Evolutionary conservation across 1,140 invertebrate species (phyloP).

Genomic region (Aphis craccivora): DNA sequence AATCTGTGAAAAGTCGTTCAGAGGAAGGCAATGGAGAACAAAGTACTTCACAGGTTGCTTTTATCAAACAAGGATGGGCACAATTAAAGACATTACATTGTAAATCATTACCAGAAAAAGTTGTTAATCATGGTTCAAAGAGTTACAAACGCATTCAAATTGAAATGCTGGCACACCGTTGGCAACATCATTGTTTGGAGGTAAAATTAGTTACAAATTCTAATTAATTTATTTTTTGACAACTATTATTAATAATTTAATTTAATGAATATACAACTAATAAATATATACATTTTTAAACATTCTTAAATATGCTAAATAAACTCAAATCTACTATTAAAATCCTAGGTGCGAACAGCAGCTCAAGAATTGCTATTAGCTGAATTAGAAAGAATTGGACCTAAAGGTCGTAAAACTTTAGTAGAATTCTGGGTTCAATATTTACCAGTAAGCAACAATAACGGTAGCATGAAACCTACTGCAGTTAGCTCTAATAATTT

Average conservation of each 20-base stretch:
- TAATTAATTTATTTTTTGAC: background rate
- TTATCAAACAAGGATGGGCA: slow-evolving; percentile 97
- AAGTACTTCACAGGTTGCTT: slow-evolving; percentile 83
- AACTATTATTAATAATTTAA: background rate
- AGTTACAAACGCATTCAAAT: slow-evolving; percentile 92
- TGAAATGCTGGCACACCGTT: slow-evolving; percentile 94
- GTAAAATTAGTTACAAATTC: slow-evolving; percentile 63
- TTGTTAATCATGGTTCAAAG: slow-evolving; percentile 73
- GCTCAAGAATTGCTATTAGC: slow-evolving; percentile 94
- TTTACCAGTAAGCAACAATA: slow-evolving; percentile 72
- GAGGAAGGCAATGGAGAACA: slow-evolving; percentile 83
- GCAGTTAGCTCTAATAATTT: slow-evolving; percentile 23
- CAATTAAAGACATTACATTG: slow-evolving; percentile 94
- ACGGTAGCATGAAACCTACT: background rate
- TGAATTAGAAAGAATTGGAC: slow-evolving; percentile 89
- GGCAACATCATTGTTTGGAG: slow-evolving; percentile 98
- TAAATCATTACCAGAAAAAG: slow-evolving; percentile 91
- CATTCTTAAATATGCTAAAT: background rate
- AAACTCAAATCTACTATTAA: background rate
- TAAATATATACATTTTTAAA: background rate
- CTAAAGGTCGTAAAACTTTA: slow-evolving; percentile 88
- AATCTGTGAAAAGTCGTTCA: slow-evolving; percentile 68
- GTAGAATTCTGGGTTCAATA: slow-evolving; percentile 96
- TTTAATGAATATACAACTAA: background rate
- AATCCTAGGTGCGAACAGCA: slow-evolving; percentile 82